These are phyloP conservation scores for Rhopilema esculentum DNA, from an alignment of 30 jellyfish, hydroid and myxozoan species.

Conservation along the genomic window DNA sequence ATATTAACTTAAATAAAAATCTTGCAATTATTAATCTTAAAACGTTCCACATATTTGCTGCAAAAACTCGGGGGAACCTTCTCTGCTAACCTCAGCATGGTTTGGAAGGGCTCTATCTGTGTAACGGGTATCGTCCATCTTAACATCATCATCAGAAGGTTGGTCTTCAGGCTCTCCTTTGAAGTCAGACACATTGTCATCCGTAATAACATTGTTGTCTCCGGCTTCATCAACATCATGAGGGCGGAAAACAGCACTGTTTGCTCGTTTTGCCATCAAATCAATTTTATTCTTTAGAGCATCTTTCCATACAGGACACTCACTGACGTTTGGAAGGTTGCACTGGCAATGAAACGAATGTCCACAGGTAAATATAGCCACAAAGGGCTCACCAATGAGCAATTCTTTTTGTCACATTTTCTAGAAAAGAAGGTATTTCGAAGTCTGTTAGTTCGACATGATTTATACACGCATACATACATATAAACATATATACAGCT, in stretches of 20 bases:
- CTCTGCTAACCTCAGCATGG: background rate
- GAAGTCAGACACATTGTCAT: background rate
- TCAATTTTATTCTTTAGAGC: background rate
- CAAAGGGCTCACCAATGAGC: slow-evolving; percentile 22
- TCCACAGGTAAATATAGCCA: slow-evolving; percentile 15
- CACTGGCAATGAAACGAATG: slow-evolving; percentile 15
- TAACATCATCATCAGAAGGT: background rate
- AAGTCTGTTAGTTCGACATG: background rate
- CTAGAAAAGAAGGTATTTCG: background rate
- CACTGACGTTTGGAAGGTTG: slow-evolving; percentile 38
- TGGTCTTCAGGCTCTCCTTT: slow-evolving; percentile 7
- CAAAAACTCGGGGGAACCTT: too few species aligned
- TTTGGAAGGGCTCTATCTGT: background rate
- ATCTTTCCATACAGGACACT: slow-evolving; percentile 22
- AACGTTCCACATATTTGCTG: too few species aligned
- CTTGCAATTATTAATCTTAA: too few species aligned
- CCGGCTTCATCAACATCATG: slow-evolving; percentile 1
- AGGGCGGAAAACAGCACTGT: slow-evolving; percentile 8
- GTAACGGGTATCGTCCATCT: background rate
- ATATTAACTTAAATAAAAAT: too few species aligned
- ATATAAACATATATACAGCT: background rate
- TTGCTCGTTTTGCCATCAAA: background rate
- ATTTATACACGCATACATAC: background rate
- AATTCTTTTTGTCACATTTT: slow-evolving; percentile 55
- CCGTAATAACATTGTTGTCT: background rate